Percentiles rank a stretch among this genome's conserved stretches.
Conservation (phyloP, 2,113 vertebrate genomes). For the Cephalopterus ornatus region DNA sequence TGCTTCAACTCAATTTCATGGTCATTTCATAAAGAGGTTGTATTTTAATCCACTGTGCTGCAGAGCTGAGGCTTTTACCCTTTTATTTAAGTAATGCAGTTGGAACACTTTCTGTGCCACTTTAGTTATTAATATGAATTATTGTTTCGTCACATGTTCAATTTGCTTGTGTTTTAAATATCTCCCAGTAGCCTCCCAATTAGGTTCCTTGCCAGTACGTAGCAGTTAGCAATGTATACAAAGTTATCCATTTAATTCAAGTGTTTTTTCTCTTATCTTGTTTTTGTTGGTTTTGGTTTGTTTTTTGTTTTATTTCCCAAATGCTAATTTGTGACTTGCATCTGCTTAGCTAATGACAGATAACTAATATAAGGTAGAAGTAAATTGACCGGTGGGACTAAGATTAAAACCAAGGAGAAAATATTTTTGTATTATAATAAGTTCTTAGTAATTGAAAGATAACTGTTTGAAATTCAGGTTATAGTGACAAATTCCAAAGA, state of each 20-base stretch:
- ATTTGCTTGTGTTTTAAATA: slow-evolving; percentile 14
- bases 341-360: background rate
- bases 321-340: background rate
- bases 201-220: background rate
- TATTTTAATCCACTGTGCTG: slow-evolving; percentile 59
- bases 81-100: slow-evolving; percentile 37
- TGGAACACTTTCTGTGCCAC: background rate
- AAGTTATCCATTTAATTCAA: background rate
- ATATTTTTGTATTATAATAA: background rate
- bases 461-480: background rate
- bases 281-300: background rate
- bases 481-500: background rate
- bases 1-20: slow-evolving; percentile 68
- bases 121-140: slow-evolving; percentile 31
- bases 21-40: slow-evolving; percentile 66
- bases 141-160: slow-evolving; percentile 17
- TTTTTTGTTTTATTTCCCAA: background rate
- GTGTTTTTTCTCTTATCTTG: background rate
- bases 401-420: background rate
- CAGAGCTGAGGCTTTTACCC: slow-evolving; percentile 9
- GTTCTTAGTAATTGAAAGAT: background rate
- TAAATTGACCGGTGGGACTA: background rate
- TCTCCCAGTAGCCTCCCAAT: background rate
- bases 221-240: background rate
- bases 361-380: background rate